A percentile compares a stretch with the other conserved stretches of the same genome.
Conservation (phyloP, 92 coral and sea anemone species). For the Diadumene lineata region DNA sequence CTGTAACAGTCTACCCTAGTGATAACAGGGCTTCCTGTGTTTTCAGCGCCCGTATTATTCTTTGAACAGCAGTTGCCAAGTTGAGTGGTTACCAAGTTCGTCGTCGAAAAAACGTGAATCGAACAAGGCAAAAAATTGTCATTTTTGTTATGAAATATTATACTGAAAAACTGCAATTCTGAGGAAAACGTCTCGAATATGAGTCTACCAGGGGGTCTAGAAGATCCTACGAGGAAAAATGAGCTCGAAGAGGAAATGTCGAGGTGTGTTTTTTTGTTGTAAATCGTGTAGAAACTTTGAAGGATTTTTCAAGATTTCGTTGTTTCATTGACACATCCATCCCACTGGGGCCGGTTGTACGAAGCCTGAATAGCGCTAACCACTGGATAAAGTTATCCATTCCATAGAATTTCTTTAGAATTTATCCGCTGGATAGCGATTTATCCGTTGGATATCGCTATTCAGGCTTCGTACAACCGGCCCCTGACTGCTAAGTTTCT, state of each 20-base stretch:
- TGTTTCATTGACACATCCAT: not conserved
- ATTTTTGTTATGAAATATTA: slow-evolving; percentile 5
- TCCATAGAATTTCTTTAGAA: too few relatives aligned
- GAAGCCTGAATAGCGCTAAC: too few relatives aligned
- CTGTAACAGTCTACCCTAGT: too few relatives aligned
- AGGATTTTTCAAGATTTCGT: not conserved
- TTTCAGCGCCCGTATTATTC: too few relatives aligned
- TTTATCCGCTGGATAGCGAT: too few relatives aligned
- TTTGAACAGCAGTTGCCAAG: too few relatives aligned
- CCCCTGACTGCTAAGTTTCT: too few relatives aligned
- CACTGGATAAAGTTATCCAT: too few relatives aligned
- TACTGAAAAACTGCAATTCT: not conserved
- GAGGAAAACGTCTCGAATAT: not conserved
- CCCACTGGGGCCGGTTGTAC: not conserved
- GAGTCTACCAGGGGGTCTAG: slow-evolving; percentile 50
- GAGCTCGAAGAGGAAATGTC: slow-evolving; percentile 99
- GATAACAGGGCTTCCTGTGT: too few relatives aligned
- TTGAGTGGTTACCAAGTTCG: slow-evolving; percentile 12
- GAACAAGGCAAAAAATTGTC: not conserved
- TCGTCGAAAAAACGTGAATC: not conserved
- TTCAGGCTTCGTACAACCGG: too few relatives aligned
- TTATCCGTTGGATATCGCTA: too few relatives aligned
- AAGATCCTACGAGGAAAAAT: slow-evolving; percentile 70
- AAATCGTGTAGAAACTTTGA: not conserved
- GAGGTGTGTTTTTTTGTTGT: slow-evolving; percentile 47